These are phyloP conservation scores for Cryptosula pallasiana DNA, from an alignment of 2,888 invertebrate species.

Conservation along the genomic window DNA sequence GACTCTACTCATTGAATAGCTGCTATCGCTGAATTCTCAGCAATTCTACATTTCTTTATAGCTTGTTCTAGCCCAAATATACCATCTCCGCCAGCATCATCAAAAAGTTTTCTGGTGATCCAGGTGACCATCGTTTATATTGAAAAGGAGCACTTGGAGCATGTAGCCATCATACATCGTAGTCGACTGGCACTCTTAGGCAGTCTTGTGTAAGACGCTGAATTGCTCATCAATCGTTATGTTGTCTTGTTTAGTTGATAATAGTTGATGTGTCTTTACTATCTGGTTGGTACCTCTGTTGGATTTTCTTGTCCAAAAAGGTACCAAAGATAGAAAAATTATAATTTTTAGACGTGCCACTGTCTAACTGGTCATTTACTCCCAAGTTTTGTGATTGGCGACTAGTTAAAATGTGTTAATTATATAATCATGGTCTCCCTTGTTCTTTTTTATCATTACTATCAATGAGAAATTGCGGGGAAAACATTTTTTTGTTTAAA, in stretches of 20 bases:
- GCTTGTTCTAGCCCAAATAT: not conserved
- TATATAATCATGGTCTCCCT: too few relatives aligned
- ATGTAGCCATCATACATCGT: not conserved
- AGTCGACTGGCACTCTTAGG: not conserved
- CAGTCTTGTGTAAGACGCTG: not conserved
- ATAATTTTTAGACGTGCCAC: too few relatives aligned
- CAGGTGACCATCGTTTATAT: not conserved
- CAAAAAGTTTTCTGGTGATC: conserved; percentile 3
- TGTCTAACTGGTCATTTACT: too few relatives aligned
- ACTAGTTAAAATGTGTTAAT: too few relatives aligned
- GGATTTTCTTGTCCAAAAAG: too few relatives aligned
- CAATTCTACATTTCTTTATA: conserved; percentile 11
- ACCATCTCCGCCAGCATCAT: conserved; percentile 18
- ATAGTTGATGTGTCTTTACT: not conserved
- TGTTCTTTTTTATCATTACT: too few relatives aligned
- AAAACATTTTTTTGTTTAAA: too few relatives aligned
- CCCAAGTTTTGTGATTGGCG: too few relatives aligned
- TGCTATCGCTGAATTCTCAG: not conserved
- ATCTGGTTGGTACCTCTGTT: not conserved
- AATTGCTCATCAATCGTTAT: conserved; percentile 1
- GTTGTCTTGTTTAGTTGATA: conserved; percentile 7
- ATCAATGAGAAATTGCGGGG: too few relatives aligned
- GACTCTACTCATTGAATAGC: not conserved
- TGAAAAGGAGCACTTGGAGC: not conserved
- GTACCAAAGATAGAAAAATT: too few relatives aligned